Conservation (phyloP, 2,888 invertebrate genomes). For the Meganola albula region DNA sequence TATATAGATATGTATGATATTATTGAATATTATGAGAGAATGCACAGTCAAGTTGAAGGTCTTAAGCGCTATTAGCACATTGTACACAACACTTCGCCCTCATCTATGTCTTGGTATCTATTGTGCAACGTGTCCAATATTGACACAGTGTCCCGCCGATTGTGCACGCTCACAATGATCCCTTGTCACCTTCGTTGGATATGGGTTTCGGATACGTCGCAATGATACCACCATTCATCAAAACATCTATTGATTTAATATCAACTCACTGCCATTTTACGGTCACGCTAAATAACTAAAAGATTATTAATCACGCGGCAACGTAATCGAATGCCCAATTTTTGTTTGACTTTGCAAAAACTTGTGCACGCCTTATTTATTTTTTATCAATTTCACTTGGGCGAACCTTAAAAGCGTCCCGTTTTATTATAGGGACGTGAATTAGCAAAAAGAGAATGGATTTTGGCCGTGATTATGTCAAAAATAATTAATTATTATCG, state of each 20-base stretch:
- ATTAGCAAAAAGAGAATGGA: slow-evolving; percentile 83
- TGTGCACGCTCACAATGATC: slow-evolving; percentile 57
- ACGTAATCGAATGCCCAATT: slow-evolving; percentile 53
- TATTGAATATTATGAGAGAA: slow-evolving; percentile 29
- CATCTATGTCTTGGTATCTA: slow-evolving; percentile 51
- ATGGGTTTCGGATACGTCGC: slow-evolving; percentile 42
- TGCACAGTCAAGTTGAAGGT: slow-evolving; percentile 47
- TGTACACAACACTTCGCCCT: slow-evolving; percentile 47
- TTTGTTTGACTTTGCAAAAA: slow-evolving; percentile 70
- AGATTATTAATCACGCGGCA: slow-evolving; percentile 59
- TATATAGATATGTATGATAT: too few relatives aligned
- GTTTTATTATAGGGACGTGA: slow-evolving; percentile 80
- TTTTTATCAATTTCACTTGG: slow-evolving; percentile 74
- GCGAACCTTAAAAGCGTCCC: slow-evolving; percentile 65
- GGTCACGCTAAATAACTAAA: slow-evolving; percentile 28
- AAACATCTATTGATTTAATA: slow-evolving; percentile 20
- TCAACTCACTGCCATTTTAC: slow-evolving; percentile 19
- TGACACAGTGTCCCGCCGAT: slow-evolving; percentile 64
- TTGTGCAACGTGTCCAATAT: slow-evolving; percentile 63
- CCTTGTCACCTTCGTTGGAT: slow-evolving; percentile 58
- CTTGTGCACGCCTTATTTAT: slow-evolving; percentile 67
- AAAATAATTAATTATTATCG: slow-evolving; percentile 86
- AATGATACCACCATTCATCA: slow-evolving; percentile 33
- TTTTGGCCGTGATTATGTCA: slow-evolving; percentile 82
- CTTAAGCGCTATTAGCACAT: slow-evolving; percentile 53